Evolutionary conservation across 2,888 invertebrate genomes (phyloP).

Genomic region (Lamellibrachia satsuma): DNA sequence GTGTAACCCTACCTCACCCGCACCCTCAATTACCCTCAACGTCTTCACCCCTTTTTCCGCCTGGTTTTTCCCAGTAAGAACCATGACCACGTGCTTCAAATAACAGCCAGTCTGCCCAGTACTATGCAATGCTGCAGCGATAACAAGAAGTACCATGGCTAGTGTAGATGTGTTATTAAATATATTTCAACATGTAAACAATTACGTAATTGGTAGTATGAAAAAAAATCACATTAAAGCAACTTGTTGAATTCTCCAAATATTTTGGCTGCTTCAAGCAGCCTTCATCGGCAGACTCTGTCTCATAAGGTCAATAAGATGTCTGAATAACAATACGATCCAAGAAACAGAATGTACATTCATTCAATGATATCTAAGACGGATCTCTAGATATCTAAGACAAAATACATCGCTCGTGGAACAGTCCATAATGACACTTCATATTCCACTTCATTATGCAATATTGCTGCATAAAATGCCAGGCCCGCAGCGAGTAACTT

Average conservation of each 20-base stretch:
- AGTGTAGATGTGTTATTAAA: no score
- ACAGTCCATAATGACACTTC: neutral
- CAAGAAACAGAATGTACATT: no score
- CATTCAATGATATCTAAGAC: no score
- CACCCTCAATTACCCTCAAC: neutral
- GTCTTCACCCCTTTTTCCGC: neutral
- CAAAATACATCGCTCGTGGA: neutral
- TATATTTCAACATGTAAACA: no score
- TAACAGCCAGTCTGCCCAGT: neutral
- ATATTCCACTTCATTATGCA: neutral
- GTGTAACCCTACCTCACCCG: neutral
- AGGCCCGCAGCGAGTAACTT: neutral
- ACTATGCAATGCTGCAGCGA: neutral
- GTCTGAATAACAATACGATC: no score
- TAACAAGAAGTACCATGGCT: no score
- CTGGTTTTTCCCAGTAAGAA: neutral
- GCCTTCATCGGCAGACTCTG: no score
- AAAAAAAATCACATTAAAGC: no score
- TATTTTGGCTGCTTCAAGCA: no score
- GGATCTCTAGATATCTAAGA: neutral
- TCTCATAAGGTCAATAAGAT: no score
- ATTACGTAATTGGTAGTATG: no score
- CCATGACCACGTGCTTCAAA: neutral
- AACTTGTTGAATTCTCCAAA: no score
- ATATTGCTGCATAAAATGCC: neutral